Conservation (phyloP, 2,888 invertebrate species). For the Mayetiola destructor region DNA sequence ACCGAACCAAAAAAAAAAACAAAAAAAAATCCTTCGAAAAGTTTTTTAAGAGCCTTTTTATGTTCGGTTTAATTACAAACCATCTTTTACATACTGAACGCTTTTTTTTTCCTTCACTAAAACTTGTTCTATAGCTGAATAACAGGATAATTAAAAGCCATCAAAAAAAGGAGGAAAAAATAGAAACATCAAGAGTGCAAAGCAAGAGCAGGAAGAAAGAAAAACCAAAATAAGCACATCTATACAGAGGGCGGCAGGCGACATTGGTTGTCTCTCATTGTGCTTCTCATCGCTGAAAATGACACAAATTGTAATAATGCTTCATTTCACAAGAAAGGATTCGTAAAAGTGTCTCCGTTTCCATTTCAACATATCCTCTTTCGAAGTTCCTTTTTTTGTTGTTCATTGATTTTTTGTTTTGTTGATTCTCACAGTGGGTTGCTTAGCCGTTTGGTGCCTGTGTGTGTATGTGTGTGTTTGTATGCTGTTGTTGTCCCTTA, state of each 20-base stretch:
- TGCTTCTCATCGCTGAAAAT: too few species aligned
- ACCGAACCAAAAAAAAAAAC: too few species aligned
- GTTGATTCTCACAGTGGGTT: too few species aligned
- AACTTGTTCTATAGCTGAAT: not conserved
- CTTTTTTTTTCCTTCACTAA: constrained; percentile 3
- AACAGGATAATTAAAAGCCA: constrained; percentile 9
- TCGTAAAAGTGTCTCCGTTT: not conserved
- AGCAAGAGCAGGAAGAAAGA: too few species aligned
- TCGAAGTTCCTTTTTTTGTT: not conserved
- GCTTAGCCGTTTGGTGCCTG: too few species aligned
- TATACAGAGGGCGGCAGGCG: too few species aligned
- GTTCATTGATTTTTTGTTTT: too few species aligned
- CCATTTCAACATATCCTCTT: not conserved
- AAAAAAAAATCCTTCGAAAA: not conserved
- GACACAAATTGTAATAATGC: too few species aligned
- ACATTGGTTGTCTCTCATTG: too few species aligned
- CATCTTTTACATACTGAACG: constrained; percentile 5
- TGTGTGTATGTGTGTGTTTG: too few species aligned
- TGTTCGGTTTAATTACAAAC: constrained; percentile 5
- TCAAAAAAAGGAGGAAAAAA: not conserved
- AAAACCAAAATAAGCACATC: too few species aligned
- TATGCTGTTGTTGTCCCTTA: too few species aligned
- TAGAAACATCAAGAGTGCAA: not conserved
- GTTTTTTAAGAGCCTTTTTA: constrained; percentile 10
- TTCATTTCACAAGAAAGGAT: not conserved